Base-by-base conservation (phyloP, 2,888 invertebrate genomes). In the Plagodis pulveraria region DNA sequence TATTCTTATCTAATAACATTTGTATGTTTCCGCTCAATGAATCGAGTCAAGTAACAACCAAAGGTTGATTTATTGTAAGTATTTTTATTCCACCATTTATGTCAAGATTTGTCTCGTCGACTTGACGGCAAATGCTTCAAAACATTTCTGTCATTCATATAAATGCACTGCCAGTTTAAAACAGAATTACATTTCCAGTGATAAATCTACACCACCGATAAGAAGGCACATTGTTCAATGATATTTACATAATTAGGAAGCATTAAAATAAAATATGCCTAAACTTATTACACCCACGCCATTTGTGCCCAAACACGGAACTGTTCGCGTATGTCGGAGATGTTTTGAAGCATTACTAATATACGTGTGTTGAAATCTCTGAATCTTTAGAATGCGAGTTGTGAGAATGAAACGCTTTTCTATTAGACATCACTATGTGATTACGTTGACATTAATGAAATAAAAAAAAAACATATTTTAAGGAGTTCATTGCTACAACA, bases 381-480 rank as follows among this genome's bases (percentile, higher is more conserved):
- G 60, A 49, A 34, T 61, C 74, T 72, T 70, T 73, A 72, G 82
- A 79, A 58, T 68, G 65, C 76, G 77, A 79, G 77, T 81, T 76
- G 89, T 82, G 86, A 85, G 85, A 84, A 85, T 87, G 87, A 80
- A 76, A 85, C 80, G 88, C 90, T 90, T 89, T 59, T 81, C 72
- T 82, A 83, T 80, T 89, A 87, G 83, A 80, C 77, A 73, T 81
- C 77, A 83, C 70, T 81, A 70, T 72, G 69, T 72, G n/a, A n/a
- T n/a, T n/a, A n/a, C 66, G 66, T 69, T 58, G 76, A 71, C 77
- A 72, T 70, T 73, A 81, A 83, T 81, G 85, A n/a, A n/a, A n/a
- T n/a, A 52, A 48, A 44, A 45, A 52, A 48, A 44, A 49, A 54
- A 55, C 53, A 50, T 47, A 52, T n/a, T n/a, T n/a, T n/a, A n/a